phyloP scores from a whole-genome alignment of 2,888 invertebrate genomes.

The Prenolepis imparis region DNA sequence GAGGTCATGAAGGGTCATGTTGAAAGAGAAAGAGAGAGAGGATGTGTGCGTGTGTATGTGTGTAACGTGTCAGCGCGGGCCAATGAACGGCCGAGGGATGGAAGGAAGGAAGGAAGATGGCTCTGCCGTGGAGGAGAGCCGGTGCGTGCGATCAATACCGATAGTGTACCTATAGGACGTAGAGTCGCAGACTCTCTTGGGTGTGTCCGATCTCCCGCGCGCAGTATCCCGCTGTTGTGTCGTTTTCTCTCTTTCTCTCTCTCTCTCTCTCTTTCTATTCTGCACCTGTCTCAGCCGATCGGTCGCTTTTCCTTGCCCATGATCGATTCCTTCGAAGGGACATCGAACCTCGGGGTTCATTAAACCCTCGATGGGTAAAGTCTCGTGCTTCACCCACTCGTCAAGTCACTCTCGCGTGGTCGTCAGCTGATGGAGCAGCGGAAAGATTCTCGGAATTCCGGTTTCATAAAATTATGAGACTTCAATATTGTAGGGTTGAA shows the following conservation, averaged over 20 bases:
- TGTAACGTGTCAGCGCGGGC: conserved; percentile 46
- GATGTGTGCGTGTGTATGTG: neutral
- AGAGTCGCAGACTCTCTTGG: conserved; percentile 78
- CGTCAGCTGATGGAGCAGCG: conserved; percentile 35
- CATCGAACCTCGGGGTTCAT: conserved; percentile 38
- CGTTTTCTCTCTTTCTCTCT: no score
- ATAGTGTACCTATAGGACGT: conserved; percentile 77
- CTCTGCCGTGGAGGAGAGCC: conserved; percentile 63
- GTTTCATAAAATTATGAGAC: neutral
- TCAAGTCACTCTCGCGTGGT: conserved; percentile 22
- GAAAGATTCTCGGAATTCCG: neutral
- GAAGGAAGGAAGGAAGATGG: conserved; percentile 47
- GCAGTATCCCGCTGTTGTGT: conserved; percentile 68
- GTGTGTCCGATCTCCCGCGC: conserved; percentile 82
- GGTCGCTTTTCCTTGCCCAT: neutral
- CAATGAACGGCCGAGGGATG: conserved; percentile 71
- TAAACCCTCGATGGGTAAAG: conserved; percentile 22
- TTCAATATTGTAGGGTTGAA: no score
- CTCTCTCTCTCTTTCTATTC: neutral
- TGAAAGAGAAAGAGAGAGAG: conserved; percentile 24
- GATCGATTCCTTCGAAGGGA: conserved; percentile 35
- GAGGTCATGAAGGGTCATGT: conserved; percentile 14
- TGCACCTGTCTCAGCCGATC: neutral
- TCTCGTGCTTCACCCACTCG: conserved; percentile 34
- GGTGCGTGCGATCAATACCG: conserved; percentile 83